Evolutionary conservation across 2,113 vertebrate genomes (phyloP), one percentile per base, ranked within the genome.

Genomic region (Sapajus apella): DNA sequence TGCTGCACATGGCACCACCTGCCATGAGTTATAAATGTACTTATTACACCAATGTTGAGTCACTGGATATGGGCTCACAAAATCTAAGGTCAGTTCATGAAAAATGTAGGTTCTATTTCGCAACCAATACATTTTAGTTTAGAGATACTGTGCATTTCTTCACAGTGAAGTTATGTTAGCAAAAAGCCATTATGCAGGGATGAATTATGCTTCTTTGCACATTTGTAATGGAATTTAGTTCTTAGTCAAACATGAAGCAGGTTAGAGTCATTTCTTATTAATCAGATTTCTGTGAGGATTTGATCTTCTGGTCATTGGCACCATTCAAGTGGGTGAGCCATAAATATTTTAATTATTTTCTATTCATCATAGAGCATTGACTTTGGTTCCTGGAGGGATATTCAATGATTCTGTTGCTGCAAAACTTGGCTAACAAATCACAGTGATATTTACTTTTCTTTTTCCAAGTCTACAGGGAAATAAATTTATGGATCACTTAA

Each of bases 401-500:
- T 92, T 93, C 70, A 10, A 80, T 87, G 86, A 97, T 84, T 85
- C 96, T 97, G 72, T 90, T 97, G 95, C 95, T 98, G 91, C 72
- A 95, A 95, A 98, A 97, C 94, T 96, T 81, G 96, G 97, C 85
- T 91, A 97, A 93, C 94, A 98, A 96, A 92, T 97, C 86, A 95
- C 91, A 79, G 90, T 97, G 91, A 93, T 97, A 87, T 95, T 98
- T 98, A 70, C 93, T 98, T 98, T 98, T 97, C 90, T 90, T 94
- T 96, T 96, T 88, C 87, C 90, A 96, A 96, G 95, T 96, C 96
- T 92, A 30, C 79, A 94, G 96, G 96, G 95, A 97, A 97, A 98
- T 98, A 96, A 96, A 95, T 97, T 97, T 98, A 97, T 97, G 95
- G 98, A 96, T 98, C 98, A 98, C 95, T 98, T 96, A 97, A 98